Conservation (phyloP, 2,113 vertebrate species). For the Epinephelus fuscoguttatus region DNA sequence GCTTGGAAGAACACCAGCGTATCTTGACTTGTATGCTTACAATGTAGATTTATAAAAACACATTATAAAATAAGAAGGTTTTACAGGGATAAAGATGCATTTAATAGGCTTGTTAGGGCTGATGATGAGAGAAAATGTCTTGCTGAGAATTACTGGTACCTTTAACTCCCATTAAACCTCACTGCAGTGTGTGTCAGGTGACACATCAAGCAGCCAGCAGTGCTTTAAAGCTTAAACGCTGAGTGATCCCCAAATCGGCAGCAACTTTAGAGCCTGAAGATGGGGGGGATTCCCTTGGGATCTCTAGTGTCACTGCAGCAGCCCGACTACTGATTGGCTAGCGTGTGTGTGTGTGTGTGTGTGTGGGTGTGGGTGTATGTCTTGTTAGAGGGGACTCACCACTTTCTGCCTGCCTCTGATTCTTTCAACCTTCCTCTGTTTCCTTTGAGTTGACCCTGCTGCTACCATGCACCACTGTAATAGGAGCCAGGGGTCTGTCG, state of each 20-base stretch:
- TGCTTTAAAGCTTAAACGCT: constrained; percentile 29
- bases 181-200: constrained; percentile 16
- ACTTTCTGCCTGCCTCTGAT: constrained; percentile 11
- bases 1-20: not conserved
- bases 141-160: not conserved
- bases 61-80: not conserved
- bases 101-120: not conserved
- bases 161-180: constrained; percentile 42
- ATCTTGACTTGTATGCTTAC: no score
- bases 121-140: not conserved
- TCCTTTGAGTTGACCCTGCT: constrained; percentile 18
- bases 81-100: not conserved
- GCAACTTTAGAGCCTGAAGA: constrained; percentile 29
- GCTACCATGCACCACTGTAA: constrained; percentile 8
- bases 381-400: constrained; percentile 4
- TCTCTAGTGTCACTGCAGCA: constrained; percentile 11
- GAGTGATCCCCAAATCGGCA: constrained; percentile 22
- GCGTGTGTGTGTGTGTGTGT: constrained; percentile 4
- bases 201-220: constrained; percentile 2
- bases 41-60: not conserved
- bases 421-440: not conserved
- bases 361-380: not conserved
- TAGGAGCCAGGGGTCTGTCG: not conserved
- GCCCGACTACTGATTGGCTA: constrained; percentile 28
- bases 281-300: constrained; percentile 27